Evolutionary conservation across 2,113 vertebrate genomes (phyloP), one percentile per base, ranked within the genome.

Genomic region (Prietella phreatophila): DNA sequence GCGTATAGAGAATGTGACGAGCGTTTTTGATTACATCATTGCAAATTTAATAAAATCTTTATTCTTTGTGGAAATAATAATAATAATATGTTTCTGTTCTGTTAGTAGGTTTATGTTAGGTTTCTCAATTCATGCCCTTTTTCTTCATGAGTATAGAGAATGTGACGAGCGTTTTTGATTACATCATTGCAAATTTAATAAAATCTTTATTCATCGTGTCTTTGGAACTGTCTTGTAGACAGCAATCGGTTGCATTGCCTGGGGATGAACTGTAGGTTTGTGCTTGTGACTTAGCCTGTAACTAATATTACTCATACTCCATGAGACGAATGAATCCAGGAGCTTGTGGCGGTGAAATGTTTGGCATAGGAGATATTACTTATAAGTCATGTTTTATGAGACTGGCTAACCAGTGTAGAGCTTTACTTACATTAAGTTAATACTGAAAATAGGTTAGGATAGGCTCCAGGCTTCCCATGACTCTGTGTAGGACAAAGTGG

Each of bases 381-480:
- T 90, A 82, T 86, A 80, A 86, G 71, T 50, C 76, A 71, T 86
- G 60, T 84, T 84, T 86, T 69, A 50, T 63, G 61, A 27, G 61
- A 63, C 71, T 89, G 71, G 53, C 47, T 73, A 47, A 60, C 20
- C 58, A 22, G 58, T 17, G 13, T 42, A 75, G 30, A 42, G 39
- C 2, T 76, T 76, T 76, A 27, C 65, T 60, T 60, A 22, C 58
- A 60, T 20, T 60, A 19, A 27, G 58, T 60, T 69, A 15, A 67
- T 33, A 69, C n/a, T 8, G 67, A 73, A 10, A 10, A 73, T 42
- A 39, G 36, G 42, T 47, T 47, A 47, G 42, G 42, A 47, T 47
- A 47, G 42, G 42, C 42, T 47, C 42, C 42, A 47, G 5, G 42
- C 42, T 47, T 47, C 42, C 42, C 6, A 6, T 47, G 42, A 47